These are phyloP conservation scores for Noturus placidus DNA, from an alignment of 2,113 vertebrate genomes.

Conservation along the genomic window DNA sequence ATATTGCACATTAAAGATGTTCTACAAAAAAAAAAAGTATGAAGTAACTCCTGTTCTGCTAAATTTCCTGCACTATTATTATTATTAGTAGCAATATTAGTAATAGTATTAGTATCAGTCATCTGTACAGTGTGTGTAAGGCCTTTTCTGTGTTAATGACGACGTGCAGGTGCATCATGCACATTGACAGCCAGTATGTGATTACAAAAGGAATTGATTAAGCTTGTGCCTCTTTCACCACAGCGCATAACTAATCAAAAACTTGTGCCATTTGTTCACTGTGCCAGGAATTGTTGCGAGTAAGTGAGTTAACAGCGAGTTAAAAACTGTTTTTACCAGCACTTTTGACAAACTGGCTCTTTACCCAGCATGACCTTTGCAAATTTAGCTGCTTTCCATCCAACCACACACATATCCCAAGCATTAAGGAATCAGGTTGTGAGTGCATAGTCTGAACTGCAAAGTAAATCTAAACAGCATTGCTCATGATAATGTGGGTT, in stretches of 20 bases:
- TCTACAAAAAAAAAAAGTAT: too few species aligned
- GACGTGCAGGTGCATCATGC: not conserved
- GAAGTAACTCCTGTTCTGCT: not conserved
- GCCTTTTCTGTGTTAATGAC: not conserved
- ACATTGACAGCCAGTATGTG: not conserved
- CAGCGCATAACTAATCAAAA: not conserved
- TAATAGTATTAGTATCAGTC: not conserved
- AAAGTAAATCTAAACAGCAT: not conserved
- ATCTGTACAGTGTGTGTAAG: not conserved
- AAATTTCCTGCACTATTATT: too few species aligned
- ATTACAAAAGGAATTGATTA: not conserved
- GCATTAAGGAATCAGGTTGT: not conserved
- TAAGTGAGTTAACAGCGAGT: not conserved
- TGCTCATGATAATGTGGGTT: not conserved
- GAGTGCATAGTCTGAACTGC: not conserved
- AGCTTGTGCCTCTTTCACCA: not conserved
- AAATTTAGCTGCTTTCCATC: not conserved
- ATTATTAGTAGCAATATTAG: not conserved
- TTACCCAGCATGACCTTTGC: not conserved
- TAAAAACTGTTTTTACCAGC: not conserved
- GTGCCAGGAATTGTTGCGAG: not conserved
- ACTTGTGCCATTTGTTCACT: not conserved
- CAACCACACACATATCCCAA: not conserved
- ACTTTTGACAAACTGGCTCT: not conserved
- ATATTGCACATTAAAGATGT: too few species aligned